Evolutionary conservation across 2,888 invertebrate species (phyloP), one percentile per base, ranked within the genome.

Genomic region (Carpatolechia fugitivella): DNA sequence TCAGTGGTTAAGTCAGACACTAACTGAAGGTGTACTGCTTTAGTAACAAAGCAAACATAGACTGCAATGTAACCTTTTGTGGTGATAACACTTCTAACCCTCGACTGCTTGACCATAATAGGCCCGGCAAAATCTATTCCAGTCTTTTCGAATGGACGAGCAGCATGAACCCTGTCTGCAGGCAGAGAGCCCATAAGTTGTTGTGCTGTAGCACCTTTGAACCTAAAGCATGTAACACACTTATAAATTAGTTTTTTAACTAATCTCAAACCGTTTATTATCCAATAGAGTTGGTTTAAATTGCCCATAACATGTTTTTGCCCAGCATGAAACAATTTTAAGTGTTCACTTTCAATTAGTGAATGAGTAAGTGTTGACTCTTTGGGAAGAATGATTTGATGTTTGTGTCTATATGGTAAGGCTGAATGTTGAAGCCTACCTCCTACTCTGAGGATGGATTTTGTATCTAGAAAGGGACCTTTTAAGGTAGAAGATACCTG

Each of bases 1-100:
- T 58, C 57, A 4, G 61, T 58, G 14, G 55, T 56, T 0, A 61
- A 41, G 53, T 58, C 57, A 3, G 53, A 50, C 8, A 54, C 56
- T n/a, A 57, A 8, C 50, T 59, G 57, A 0, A 61, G 5, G 30
- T 61, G 61, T n/a, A 59, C 31, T 0, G 55, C 56, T 36, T 57
- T 57, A 4, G 56, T 57, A 1, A 33, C 47, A 1, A 55, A 40
- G 30, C 53, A 52, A 1, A 58, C 53, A 10, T 40, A 41, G 7
- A 52, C 48, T 10, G 11, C 18, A 8, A 44, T 24, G 29, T 44
- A 53, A 0, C 52, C 44, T 18, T 44, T 44, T 20, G 33, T 24
- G 5, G 20, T 20, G 8, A 53, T 3, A 3, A 41, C 20, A 1
- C 38, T 18, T 1, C 52, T 20, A 4, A 53, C n/a, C 1, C 54